Evolutionary conservation across 2,113 vertebrate species (phyloP).

Genomic region (Mesitornis unicolor): DNA sequence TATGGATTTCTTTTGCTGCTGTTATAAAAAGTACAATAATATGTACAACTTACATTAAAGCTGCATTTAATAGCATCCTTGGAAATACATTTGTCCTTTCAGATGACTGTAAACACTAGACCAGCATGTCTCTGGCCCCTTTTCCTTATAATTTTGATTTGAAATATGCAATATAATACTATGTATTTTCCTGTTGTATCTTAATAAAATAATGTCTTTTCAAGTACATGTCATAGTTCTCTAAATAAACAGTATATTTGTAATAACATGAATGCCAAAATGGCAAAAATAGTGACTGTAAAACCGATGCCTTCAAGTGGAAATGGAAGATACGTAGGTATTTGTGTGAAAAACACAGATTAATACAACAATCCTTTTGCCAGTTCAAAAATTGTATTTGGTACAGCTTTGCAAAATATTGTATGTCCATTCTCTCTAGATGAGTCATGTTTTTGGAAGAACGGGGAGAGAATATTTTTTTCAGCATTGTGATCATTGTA

Average conservation of each 20-base stretch:
- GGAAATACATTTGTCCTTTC: background rate
- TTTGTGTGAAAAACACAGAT: background rate
- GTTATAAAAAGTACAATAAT: background rate
- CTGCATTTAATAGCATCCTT: background rate
- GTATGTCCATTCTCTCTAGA: slow-evolving; percentile 22
- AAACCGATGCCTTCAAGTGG: background rate
- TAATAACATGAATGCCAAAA: background rate
- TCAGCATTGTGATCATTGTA: slow-evolving; percentile 42
- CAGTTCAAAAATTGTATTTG: background rate
- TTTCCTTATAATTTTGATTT: background rate
- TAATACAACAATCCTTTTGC: background rate
- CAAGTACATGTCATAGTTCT: background rate
- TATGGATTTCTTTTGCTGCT: background rate
- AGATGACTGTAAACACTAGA: background rate
- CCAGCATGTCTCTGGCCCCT: background rate
- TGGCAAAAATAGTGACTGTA: background rate
- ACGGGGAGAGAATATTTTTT: slow-evolving; percentile 22
- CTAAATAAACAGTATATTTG: background rate
- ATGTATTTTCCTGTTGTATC: background rate
- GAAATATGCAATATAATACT: background rate
- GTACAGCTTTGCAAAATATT: slow-evolving; percentile 22
- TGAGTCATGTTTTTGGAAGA: slow-evolving; percentile 56
- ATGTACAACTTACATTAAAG: background rate
- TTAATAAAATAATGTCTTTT: background rate
- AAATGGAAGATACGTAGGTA: background rate